phyloP scores from a whole-genome alignment of 2,113 vertebrate species.

The Bubo bubo region DNA sequence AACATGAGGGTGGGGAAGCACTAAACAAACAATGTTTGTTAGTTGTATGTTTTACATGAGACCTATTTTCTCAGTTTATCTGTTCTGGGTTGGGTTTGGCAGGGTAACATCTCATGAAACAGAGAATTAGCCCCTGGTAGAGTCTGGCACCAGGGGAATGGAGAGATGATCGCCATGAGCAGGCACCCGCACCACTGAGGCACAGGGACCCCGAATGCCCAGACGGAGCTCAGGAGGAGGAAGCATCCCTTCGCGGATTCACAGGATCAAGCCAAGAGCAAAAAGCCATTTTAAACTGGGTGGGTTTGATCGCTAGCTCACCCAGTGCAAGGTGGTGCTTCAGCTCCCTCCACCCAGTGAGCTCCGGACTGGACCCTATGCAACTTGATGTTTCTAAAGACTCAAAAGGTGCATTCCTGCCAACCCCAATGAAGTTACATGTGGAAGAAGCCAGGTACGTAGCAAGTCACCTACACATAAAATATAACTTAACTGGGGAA shows the following conservation, averaged over 20 bases:
- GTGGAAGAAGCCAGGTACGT: not conserved
- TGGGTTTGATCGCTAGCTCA: not conserved
- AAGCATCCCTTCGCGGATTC: not conserved
- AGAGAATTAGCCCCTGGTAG: not conserved
- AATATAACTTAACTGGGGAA: not conserved
- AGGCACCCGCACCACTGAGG: accelerated
- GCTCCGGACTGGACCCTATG: not conserved
- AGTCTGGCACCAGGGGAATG: not conserved
- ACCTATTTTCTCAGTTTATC: conserved; percentile 39
- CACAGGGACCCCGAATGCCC: not conserved
- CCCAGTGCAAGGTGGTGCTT: not conserved
- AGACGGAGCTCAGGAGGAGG: accelerated
- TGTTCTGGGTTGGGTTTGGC: not conserved
- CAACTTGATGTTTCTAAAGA: not conserved
- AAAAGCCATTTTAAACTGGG: not conserved
- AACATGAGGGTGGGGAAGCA: conserved; percentile 14
- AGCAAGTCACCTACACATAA: not conserved
- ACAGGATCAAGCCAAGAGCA: not conserved
- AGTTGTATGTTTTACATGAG: conserved; percentile 11
- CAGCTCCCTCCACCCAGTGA: accelerated
- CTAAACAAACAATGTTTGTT: conserved; percentile 50
- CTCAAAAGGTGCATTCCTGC: not conserved
- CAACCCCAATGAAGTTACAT: not conserved
- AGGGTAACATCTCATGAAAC: not conserved
- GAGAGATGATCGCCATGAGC: not conserved